Evolutionary conservation across 2,888 invertebrate species (phyloP).

Genomic region (Lissocephala sabroskyi): DNA sequence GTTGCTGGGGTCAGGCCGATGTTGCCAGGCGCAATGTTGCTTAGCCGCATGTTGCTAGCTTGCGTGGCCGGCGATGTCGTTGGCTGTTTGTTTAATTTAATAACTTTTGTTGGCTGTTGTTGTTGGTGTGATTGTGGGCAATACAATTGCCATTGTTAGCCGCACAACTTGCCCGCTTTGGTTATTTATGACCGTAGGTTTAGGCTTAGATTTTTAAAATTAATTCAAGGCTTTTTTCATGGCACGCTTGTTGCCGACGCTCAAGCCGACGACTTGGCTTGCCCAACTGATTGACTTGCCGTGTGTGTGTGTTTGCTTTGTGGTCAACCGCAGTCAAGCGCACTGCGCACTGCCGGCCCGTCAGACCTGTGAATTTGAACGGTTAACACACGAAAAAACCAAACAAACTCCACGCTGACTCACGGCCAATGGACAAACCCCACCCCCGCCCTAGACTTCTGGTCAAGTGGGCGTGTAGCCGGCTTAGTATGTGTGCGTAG

Average conservation of each 20-base stretch:
- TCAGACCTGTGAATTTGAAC: too few species aligned
- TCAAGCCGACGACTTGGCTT: neutral
- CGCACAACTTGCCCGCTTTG: too few species aligned
- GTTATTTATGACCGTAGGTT: slow-evolving; percentile 52
- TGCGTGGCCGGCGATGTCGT: too few species aligned
- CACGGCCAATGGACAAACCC: slow-evolving; percentile 14
- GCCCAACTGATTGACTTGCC: neutral
- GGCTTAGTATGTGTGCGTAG: slow-evolving; percentile 24
- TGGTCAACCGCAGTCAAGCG: too few species aligned
- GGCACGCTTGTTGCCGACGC: slow-evolving; percentile 37
- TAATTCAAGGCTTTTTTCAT: slow-evolving; percentile 57
- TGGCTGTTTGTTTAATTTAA: neutral
- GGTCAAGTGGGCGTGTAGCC: neutral
- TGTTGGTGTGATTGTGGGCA: slow-evolving; percentile 17
- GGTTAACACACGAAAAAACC: neutral
- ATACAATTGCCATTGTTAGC: slow-evolving; percentile 20
- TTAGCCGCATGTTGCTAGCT: neutral
- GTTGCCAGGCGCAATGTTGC: too few species aligned
- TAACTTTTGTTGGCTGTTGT: neutral
- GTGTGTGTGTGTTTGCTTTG: too few species aligned
- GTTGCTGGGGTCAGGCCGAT: too few species aligned
- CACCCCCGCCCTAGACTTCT: neutral
- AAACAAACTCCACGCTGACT: slow-evolving; percentile 23
- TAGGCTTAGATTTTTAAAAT: slow-evolving; percentile 62
- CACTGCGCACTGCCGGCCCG: too few species aligned